phyloP scores from a whole-genome alignment of 2,888 invertebrate genomes.

The Tetragonula carbonaria region DNA sequence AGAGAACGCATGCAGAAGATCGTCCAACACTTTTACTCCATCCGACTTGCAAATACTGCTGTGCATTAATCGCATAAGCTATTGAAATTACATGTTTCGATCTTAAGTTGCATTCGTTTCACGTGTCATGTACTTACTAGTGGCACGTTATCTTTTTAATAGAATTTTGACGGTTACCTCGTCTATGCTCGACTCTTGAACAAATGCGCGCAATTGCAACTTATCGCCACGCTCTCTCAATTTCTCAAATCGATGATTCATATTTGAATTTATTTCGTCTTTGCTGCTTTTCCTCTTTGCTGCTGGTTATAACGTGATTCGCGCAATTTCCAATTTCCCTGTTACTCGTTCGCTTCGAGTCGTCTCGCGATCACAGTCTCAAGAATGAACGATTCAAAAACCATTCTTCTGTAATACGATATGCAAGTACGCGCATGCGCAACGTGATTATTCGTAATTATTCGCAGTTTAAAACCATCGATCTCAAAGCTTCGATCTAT shows the following conservation, averaged over 20 bases:
- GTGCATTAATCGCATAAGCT: constrained; percentile 77
- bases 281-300: not conserved
- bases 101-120: not conserved
- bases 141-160: not conserved
- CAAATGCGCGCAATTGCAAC: constrained; percentile 26
- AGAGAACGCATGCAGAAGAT: constrained; percentile 76
- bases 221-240: not conserved
- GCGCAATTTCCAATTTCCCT: not conserved
- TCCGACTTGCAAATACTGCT: constrained; percentile 74
- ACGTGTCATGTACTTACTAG: not conserved
- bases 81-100: constrained; percentile 23
- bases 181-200: constrained; percentile 24
- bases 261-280: constrained; percentile 1
- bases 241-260: constrained; percentile 28
- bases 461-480: not conserved
- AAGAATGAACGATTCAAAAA: not conserved
- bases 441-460: not conserved
- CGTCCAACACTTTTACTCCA: constrained; percentile 75
- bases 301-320: not conserved
- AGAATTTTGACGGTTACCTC: constrained; percentile 27
- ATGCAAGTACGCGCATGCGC: not conserved
- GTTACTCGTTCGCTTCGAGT: not conserved
- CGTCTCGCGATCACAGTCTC: no score
- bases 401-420: not conserved
- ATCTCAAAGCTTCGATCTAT: no score